Evolutionary conservation across 2,888 invertebrate species (phyloP).

Genomic region (Dryobotodes eremita): DNA sequence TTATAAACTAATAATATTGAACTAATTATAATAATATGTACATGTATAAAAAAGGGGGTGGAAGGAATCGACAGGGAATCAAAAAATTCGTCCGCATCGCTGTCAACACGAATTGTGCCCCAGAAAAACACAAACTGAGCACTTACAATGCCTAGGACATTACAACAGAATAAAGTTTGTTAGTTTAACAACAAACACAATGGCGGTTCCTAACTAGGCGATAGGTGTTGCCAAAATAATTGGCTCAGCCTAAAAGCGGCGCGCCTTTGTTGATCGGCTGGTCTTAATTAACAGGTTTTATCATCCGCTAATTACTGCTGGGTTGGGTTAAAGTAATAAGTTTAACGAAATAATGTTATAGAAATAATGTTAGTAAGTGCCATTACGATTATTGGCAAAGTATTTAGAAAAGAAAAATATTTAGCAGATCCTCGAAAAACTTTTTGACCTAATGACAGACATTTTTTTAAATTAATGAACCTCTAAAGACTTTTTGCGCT

Average conservation of each 20-base stretch:
- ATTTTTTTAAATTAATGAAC: not conserved
- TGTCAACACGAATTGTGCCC: not conserved
- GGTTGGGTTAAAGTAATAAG: slow-evolving; percentile 10
- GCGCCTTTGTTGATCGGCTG: slow-evolving; percentile 52
- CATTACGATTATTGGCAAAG: not conserved
- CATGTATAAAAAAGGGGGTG: too few species aligned
- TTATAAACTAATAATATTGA: too few species aligned
- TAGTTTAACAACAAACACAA: slow-evolving; percentile 10
- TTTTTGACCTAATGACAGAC: not conserved
- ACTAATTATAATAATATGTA: too few species aligned
- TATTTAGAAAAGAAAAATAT: not conserved
- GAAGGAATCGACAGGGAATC: not conserved
- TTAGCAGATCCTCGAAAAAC: not conserved
- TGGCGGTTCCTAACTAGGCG: not conserved
- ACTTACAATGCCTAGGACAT: not conserved
- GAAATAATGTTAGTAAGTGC: not conserved
- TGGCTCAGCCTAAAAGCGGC: slow-evolving; percentile 51
- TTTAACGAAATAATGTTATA: not conserved
- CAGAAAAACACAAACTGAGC: not conserved
- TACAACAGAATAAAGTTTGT: not conserved
- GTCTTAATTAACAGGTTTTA: slow-evolving; percentile 58
- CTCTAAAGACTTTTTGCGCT: too few species aligned
- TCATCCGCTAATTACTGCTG: slow-evolving; percentile 42
- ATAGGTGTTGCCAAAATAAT: slow-evolving; percentile 51
- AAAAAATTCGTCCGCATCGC: not conserved